phyloP scores from a whole-genome alignment of 1,140 invertebrate genomes.

The Zaprionus africanus region DNA sequence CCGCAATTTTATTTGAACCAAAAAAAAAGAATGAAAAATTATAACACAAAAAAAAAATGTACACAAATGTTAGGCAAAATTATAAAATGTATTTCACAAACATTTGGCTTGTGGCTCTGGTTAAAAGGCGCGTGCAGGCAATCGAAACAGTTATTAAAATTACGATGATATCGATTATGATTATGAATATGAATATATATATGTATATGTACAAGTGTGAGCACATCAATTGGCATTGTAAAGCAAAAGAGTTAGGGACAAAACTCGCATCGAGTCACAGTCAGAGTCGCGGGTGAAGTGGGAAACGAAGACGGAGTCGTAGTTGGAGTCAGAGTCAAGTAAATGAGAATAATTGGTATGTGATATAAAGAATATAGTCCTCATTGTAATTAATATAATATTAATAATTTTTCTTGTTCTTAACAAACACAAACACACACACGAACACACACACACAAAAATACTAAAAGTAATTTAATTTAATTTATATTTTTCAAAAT shows the following conservation, averaged over 20 bases:
- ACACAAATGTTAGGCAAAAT: constrained; percentile 32
- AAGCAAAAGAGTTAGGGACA: constrained; percentile 41
- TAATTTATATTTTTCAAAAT: constrained; percentile 68
- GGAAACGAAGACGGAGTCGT: not conserved
- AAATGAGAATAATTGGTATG: constrained; percentile 80
- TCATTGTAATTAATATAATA: constrained; percentile 80
- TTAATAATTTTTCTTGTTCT: constrained; percentile 59
- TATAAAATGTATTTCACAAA: constrained; percentile 15
- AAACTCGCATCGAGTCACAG: constrained; percentile 80
- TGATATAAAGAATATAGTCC: constrained; percentile 84
- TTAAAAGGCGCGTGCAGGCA: constrained; percentile 52
- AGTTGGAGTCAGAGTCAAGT: constrained; percentile 48
- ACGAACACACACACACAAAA: constrained; percentile 14
- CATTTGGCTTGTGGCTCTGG: constrained; percentile 59
- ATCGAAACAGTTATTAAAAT: constrained; percentile 57
- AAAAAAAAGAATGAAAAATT: constrained; percentile 42
- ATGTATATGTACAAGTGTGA: constrained; percentile 51
- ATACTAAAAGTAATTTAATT: constrained; percentile 63
- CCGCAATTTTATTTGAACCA: constrained; percentile 77
- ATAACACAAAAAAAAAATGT: constrained; percentile 27
- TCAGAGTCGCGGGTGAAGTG: constrained; percentile 38
- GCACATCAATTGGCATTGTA: constrained; percentile 60
- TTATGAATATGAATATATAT: constrained; percentile 18
- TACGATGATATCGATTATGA: constrained; percentile 45
- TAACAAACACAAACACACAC: constrained; percentile 33